Conservation (phyloP, 2,797 vertebrate genomes). For the Trematomus bernacchii region DNA sequence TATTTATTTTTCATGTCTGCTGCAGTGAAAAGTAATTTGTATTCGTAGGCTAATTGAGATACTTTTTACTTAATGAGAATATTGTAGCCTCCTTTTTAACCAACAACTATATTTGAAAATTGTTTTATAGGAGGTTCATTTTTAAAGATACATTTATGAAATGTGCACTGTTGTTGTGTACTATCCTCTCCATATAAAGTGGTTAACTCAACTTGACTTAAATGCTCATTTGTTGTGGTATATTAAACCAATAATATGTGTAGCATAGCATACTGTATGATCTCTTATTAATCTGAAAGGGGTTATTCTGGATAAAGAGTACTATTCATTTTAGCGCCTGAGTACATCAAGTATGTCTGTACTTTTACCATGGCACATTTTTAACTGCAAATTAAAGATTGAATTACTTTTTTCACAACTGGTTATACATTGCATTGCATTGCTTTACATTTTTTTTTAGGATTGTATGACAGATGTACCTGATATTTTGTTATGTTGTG, state of each 20-base stretch:
- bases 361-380: neutral
- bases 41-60: neutral
- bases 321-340: neutral
- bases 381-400: neutral
- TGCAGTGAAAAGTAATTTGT: neutral
- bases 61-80: neutral
- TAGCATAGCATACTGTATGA: neutral
- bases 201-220: neutral
- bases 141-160: neutral
- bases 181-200: neutral
- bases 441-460: neutral
- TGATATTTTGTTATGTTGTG: neutral
- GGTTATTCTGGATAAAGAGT: neutral
- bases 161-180: no score
- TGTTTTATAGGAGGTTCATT: neutral
- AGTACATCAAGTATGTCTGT: neutral
- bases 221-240: neutral
- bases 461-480: neutral
- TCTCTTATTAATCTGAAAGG: neutral
- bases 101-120: neutral
- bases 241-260: neutral
- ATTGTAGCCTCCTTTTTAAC: neutral
- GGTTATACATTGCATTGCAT: neutral
- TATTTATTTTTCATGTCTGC: neutral
- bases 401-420: neutral